Percentiles rank a stretch among this genome's conserved stretches.
Conservation (phyloP, 1,140 invertebrate species). For the Diorhabda carinulata region DNA sequence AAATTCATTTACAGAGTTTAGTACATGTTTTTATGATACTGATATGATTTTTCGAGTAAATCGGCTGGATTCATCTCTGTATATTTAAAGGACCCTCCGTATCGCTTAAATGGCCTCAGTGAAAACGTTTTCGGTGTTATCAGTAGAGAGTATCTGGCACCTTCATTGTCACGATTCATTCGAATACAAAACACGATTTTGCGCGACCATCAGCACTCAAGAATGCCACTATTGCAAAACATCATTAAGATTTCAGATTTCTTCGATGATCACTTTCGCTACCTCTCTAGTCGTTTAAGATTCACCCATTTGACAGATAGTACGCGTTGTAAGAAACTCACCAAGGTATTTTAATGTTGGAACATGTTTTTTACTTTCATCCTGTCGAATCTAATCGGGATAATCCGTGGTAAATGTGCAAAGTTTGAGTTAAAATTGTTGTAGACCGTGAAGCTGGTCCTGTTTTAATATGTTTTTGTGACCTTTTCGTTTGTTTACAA, state of each 20-base stretch:
- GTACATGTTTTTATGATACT: no score
- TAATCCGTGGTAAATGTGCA: no score
- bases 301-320: no score
- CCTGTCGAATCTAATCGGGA: no score
- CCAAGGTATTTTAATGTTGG: no score
- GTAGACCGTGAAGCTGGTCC: no score
- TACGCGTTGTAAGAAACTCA: no score
- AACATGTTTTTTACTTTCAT: no score
- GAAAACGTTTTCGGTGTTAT: constrained; percentile 20
- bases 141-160: constrained; percentile 19
- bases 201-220: constrained; percentile 12
- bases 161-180: constrained; percentile 19
- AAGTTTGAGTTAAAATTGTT: no score
- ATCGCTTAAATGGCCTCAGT: constrained; percentile 5
- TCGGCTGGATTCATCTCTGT: not conserved
- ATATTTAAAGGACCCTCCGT: not conserved
- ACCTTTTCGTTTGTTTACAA: no score
- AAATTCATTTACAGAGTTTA: no score
- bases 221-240: constrained; percentile 20
- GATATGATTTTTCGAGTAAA: not conserved
- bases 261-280: not conserved
- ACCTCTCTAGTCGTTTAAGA: not conserved
- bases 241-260: constrained; percentile 23
- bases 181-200: constrained; percentile 17
- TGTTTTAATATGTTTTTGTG: no score